These are phyloP conservation scores for Sitta europaea DNA, from an alignment of 2,113 vertebrate species.

Conservation along the genomic window DNA sequence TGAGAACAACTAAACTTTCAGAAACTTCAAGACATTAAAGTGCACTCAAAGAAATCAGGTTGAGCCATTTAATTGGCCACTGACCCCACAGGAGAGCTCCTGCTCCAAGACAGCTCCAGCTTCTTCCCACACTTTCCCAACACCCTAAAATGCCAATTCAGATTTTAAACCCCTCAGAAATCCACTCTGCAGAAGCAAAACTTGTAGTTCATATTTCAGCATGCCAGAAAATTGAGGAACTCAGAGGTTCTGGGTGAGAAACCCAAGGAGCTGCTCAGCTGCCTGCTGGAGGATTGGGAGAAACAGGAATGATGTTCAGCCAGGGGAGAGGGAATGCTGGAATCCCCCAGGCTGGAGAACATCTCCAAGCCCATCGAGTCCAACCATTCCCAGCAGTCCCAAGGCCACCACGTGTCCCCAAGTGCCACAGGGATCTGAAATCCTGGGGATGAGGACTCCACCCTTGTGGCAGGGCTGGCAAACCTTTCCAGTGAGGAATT, in stretches of 20 bases:
- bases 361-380: fast-evolving
- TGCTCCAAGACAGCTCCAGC: not conserved
- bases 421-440: fast-evolving
- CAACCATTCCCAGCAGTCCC: not conserved
- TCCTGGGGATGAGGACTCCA: not conserved
- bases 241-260: not conserved
- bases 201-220: not conserved
- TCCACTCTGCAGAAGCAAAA: not conserved
- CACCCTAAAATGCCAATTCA: fast-evolving
- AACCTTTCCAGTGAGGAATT: not conserved
- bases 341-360: not conserved
- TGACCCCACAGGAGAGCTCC: not conserved
- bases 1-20: not conserved
- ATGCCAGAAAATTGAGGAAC: not conserved
- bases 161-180: not conserved
- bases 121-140: not conserved
- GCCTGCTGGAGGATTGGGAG: not conserved
- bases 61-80: not conserved
- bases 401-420: not conserved
- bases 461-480: not conserved
- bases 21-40: not conserved
- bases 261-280: not conserved
- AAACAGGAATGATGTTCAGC: fast-evolving
- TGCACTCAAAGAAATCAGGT: not conserved
- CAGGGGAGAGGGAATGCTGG: fast-evolving